Evolutionary conservation across 2,888 invertebrate genomes (phyloP), one percentile per base, ranked within the genome.

Genomic region (Bugulina stolonifera): DNA sequence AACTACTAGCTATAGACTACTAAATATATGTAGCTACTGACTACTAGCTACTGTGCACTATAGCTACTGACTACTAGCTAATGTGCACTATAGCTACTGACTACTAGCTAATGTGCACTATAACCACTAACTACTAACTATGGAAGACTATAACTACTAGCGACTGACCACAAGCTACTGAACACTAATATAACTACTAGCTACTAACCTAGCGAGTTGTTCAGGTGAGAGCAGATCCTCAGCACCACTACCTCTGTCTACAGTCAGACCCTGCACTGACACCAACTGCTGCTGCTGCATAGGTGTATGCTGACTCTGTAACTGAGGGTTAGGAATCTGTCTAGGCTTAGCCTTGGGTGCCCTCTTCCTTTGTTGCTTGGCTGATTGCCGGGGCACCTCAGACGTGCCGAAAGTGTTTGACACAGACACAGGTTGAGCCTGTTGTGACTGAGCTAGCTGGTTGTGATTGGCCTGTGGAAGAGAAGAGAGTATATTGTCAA

Each of bases 151-250:
- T n/a, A n/a, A n/a, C n/a, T n/a, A n/a, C n/a, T n/a, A n/a, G n/a
- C n/a, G n/a, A n/a, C n/a, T n/a, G n/a, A n/a, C n/a, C n/a, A n/a
- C n/a, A n/a, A n/a, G n/a, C n/a, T n/a, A n/a, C n/a, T n/a, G n/a
- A n/a, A n/a, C n/a, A n/a, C n/a, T n/a, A n/a, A n/a, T n/a, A n/a
- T n/a, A n/a, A n/a, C n/a, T n/a, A n/a, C n/a, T n/a, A n/a, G n/a
- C n/a, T n/a, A n/a, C n/a, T n/a, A 2, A 64, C 64, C 64, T 64
- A 32, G 64, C 64, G 5, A 64, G 64, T n/a, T 64, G 64, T 2
- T 64, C 64, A 14, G 64, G 29, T 5, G 64, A 64, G 2, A 64
- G 32, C 64, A 64, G 32, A n/a, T 64, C 64, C 27, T 64, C 64
- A 14, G 64, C 3, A 32, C 64, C 32, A 32, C 32, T 64, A 34